Evolutionary conservation across 2,113 vertebrate genomes (phyloP).

Genomic region (Engraulis encrasicolus): DNA sequence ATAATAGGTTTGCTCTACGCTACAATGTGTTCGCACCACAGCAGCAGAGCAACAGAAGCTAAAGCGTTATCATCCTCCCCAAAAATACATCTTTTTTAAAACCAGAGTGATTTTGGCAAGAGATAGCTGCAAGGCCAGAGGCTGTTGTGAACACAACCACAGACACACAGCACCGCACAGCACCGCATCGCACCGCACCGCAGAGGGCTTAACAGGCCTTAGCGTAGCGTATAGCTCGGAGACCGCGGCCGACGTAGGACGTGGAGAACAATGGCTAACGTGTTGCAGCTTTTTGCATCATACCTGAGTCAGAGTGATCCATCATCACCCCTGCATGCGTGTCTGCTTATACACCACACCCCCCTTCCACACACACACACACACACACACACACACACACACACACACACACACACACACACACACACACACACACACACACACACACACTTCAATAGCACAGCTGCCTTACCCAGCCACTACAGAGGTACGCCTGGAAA

Average conservation of each 20-base stretch:
- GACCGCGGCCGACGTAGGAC: background rate
- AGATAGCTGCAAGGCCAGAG: too few relatives aligned
- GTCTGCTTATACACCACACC: too few relatives aligned
- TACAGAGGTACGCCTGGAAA: background rate
- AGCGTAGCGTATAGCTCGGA: background rate
- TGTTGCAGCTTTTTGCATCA: constrained; percentile 49
- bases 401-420: background rate
- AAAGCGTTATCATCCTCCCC: too few relatives aligned
- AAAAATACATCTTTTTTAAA: too few relatives aligned
- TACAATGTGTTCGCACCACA: too few relatives aligned
- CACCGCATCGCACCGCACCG: too few relatives aligned
- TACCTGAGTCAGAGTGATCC: constrained; percentile 46
- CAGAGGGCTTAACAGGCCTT: background rate
- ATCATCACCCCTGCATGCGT: constrained; percentile 20
- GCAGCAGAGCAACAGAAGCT: too few relatives aligned
- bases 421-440: background rate
- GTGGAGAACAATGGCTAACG: constrained; percentile 47
- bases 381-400: background rate
- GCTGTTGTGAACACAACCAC: background rate
- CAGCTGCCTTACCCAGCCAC: background rate
- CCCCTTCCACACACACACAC: background rate
- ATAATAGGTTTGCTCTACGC: too few relatives aligned
- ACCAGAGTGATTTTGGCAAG: too few relatives aligned
- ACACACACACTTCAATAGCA: background rate
- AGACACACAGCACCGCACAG: too few relatives aligned